Conservation (phyloP, 2,113 vertebrate species). For the Petrocephalus microphthalmus region DNA sequence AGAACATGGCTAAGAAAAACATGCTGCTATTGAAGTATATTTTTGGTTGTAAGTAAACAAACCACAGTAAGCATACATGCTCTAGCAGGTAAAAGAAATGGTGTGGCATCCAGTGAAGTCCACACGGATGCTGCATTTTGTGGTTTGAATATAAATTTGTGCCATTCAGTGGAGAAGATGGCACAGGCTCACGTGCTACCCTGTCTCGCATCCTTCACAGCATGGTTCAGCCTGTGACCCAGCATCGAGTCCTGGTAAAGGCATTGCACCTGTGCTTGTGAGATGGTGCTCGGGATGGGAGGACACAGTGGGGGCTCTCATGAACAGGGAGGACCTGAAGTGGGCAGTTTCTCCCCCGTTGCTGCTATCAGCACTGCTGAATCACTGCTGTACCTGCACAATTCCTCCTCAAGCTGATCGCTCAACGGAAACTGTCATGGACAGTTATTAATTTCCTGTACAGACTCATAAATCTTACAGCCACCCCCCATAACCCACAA, state of each 20-base stretch:
- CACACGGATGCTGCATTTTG: not conserved
- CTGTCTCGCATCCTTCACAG: not conserved
- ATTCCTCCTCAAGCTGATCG: constrained; percentile 50
- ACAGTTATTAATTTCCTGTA: constrained; percentile 58
- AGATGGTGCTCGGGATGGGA: constrained; percentile 27
- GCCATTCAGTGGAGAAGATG: not conserved
- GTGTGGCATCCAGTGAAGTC: not conserved
- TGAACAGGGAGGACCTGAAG: constrained; percentile 40
- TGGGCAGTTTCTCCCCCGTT: constrained; percentile 43
- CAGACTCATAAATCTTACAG: constrained; percentile 57
- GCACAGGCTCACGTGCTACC: not conserved
- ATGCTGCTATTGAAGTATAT: not conserved
- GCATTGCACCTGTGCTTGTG: constrained; percentile 19
- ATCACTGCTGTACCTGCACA: constrained; percentile 57
- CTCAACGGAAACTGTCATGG: constrained; percentile 38
- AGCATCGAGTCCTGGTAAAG: constrained; percentile 13
- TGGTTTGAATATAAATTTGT: not conserved
- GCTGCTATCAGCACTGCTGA: constrained; percentile 51
- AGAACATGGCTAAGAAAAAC: not conserved
- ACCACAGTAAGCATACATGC: not conserved
- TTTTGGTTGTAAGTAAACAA: not conserved
- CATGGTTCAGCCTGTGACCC: not conserved
- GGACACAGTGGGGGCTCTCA: constrained; percentile 23
- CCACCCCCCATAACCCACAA: constrained; percentile 28
- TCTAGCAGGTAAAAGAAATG: not conserved